These are phyloP conservation scores for Heliconius congener DNA, from an alignment of 1,140 invertebrate genomes.

Conservation along the genomic window DNA sequence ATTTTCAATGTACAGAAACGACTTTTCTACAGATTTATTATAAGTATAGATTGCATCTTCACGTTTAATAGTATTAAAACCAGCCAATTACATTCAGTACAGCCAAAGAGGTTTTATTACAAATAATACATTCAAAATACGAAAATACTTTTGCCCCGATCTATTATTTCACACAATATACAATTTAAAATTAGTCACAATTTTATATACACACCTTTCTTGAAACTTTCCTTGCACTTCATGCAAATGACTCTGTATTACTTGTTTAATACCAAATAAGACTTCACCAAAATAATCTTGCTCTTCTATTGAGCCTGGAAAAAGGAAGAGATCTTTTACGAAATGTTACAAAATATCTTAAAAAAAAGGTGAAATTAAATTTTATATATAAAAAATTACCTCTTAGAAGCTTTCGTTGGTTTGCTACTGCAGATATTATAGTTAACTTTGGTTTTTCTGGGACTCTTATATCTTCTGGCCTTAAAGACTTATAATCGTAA, in stretches of 20 bases:
- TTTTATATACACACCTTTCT: constrained; percentile 65
- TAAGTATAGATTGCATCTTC: too few species aligned
- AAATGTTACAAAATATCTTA: neutral
- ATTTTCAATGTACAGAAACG: too few species aligned
- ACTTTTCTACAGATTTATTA: too few species aligned
- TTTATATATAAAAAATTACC: constrained; percentile 53
- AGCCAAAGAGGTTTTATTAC: too few species aligned
- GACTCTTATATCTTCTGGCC: constrained; percentile 78
- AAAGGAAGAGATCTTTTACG: constrained; percentile 24
- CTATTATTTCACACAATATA: neutral
- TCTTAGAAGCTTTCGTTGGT: constrained; percentile 77
- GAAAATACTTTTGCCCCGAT: too few species aligned
- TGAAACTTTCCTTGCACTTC: constrained; percentile 86
- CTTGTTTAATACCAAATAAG: constrained; percentile 87
- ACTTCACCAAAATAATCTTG: constrained; percentile 90
- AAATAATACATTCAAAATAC: too few species aligned
- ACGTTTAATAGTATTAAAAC: too few species aligned
- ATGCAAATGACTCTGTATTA: constrained; percentile 87
- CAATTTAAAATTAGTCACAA: neutral
- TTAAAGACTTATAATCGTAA: constrained; percentile 63
- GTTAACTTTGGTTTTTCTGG: constrained; percentile 78
- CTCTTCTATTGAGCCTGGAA: constrained; percentile 82
- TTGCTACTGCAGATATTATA: constrained; percentile 75
- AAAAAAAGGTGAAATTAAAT: neutral
- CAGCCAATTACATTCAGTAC: too few species aligned